Evolutionary conservation across 2,888 invertebrate genomes (phyloP), one percentile per base, ranked within the genome.

Genomic region (Lacanobia wlatinum): DNA sequence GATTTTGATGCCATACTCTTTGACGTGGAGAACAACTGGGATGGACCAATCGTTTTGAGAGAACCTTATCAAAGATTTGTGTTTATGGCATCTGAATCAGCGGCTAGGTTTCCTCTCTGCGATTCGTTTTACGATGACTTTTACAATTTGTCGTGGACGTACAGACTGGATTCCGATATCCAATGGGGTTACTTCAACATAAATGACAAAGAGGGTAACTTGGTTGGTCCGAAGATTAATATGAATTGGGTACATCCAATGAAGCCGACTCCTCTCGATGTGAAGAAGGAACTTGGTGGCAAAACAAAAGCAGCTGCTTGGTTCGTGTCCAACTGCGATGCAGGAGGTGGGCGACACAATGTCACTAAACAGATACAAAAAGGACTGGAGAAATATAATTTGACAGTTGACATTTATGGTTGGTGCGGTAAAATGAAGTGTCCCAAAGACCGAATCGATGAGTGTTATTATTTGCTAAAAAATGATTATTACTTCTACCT

Each of bases 1-100:
- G 78, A 91, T 43, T 96, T 88, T 52, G 96, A 97, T 60, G 97
- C 96, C 0, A 90, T 97, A 9, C 62, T 97, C 0, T 97, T 97
- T 68, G 97, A 97, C 66, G 94, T 94, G 0, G 94, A 95, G 76
- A 91, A 91, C 66, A 80, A 78, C 70, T 94, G 93, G 93, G 92
- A 93, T 28, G 28, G 56, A 0, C 87, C 89, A 67, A 90, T 93
- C 0, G n/a, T 82, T 0, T 23, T 90, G 0, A 90, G 97, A 78
- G 86, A 87, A 4, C 77, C 89, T 0, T 76, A 92, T 72, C 97
- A 97, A 87, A 90, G 89, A 60, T 97, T 96, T 80, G 90, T 97
- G 23, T 97, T 96, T 74, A 91, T 94, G 2, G 92, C 92, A 0
- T 83, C 91, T 4, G 93, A 94, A 84, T 90, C 94, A 0, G 87